Evolutionary conservation across 2,113 vertebrate species (phyloP), one percentile per base, ranked within the genome.

Genomic region (Agapornis roseicollis): DNA sequence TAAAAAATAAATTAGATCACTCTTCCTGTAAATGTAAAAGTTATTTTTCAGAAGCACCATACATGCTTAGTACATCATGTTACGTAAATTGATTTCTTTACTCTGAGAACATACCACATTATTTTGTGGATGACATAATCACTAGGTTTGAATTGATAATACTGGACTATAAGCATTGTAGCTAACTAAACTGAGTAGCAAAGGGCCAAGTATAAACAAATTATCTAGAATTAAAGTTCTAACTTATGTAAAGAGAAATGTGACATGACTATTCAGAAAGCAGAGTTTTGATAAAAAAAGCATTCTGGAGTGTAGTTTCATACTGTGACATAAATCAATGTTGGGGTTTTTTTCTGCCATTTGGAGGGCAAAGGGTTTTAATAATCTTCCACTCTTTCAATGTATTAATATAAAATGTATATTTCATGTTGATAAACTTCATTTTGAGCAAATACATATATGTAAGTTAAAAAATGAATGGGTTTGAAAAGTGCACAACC

Each of bases 81-180:
- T 64, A 23, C 15, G 35, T 76, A 74, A 85, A 87, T 93, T 83
- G 86, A 50, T 90, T 95, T 89, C 74, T 88, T 76, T 81, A 35
- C 37, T 76, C 10, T 80, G 60, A 92, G 95, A 97, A 72, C 17
- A 66, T 60, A 33, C 22, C 27, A 25, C 78, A 79, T 81, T 80
- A 74, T 92, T 96, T 91, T 88, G 95, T 85, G 78, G 66, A 83
- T 95, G 29, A 70, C 66, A 9, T 41, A 97, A n/a, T 95, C 91
- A 85, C 60, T 88, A 84, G 33, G 80, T 92, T 79, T 89, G 37
- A 77, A 68, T 96, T 85, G 52, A 71, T 87, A 94, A 91, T 86
- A 53, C n/a, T 92, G 15, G 20, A 61, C 53, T 73, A 76, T 95
- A 97, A 94, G 85, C 96, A 94, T 41, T 47, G 52, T 28, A 66